A percentile compares a stretch with the other conserved stretches of the same genome.
Conservation (phyloP, 2,888 invertebrate species). For the Drosophila basisetae region DNA sequence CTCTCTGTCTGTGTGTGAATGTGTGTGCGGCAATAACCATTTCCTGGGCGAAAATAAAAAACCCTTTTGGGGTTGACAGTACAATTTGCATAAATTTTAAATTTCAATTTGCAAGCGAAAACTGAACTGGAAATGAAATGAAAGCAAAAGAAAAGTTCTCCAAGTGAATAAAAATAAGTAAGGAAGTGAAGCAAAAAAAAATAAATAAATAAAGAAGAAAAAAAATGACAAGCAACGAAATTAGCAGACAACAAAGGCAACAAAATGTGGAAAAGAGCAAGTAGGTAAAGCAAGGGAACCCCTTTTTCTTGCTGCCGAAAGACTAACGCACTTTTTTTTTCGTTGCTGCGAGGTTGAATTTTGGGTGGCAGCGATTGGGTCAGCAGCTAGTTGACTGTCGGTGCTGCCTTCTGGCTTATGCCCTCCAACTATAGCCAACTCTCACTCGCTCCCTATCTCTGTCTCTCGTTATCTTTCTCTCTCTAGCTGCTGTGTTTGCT, state of each 20-base stretch:
- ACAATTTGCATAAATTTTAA: slow-evolving; percentile 81
- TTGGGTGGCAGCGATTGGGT: slow-evolving; percentile 21
- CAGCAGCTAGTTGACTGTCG: slow-evolving; percentile 34
- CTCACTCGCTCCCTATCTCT: neutral
- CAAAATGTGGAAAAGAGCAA: slow-evolving; percentile 1
- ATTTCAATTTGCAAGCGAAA: slow-evolving; percentile 75
- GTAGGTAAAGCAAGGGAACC: neutral
- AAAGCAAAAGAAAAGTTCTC: slow-evolving; percentile 33
- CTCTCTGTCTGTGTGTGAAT: neutral
- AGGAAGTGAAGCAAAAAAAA: slow-evolving; percentile 11
- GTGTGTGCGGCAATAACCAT: slow-evolving; percentile 58
- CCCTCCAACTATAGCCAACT: neutral
- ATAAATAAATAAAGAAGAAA: slow-evolving; percentile 3
- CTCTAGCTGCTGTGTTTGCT: slow-evolving; percentile 17
- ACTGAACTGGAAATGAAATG: slow-evolving; percentile 56
- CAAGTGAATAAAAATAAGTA: slow-evolving; percentile 30
- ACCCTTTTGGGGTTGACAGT: slow-evolving; percentile 73
- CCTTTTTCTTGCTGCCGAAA: slow-evolving; percentile 5
- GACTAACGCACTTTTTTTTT: slow-evolving; percentile 50
- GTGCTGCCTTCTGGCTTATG: slow-evolving; percentile 35
- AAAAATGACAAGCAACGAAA: slow-evolving; percentile 49
- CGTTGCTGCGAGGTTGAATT: neutral
- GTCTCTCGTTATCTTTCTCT: slow-evolving; percentile 11
- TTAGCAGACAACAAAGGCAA: slow-evolving; percentile 77
- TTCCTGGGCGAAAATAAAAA: slow-evolving; percentile 50